Base-by-base conservation (phyloP, 1,140 invertebrate genomes). In the Drosophila nannoptera region DNA sequence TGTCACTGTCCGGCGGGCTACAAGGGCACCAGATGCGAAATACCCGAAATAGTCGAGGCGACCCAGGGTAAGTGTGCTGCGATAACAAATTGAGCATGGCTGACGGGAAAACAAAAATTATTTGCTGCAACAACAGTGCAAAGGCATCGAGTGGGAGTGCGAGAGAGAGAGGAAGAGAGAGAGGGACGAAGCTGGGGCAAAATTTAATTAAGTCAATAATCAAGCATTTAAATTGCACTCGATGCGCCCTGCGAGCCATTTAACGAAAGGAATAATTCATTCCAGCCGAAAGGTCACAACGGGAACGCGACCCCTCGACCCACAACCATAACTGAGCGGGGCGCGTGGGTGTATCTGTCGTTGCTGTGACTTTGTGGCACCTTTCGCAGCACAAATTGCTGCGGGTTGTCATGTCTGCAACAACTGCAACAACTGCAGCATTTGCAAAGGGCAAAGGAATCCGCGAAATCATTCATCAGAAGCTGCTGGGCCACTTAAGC, bases 11-110 rank as follows among this genome's bases (percentile, higher is more conserved):
- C 92, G 0, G 77, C 90, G 1, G 92, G 92, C 16, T 94, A 92
- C 88, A 93, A 92, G 9, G 94, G 94, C 50, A 92, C 92, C 75
- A 91, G 92, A 72, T 95, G 94, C 77, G 93, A 94, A 87, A 91
- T 93, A 62, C 92, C 91, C 66, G 90, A 90, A 77, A 87, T 89
- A 70, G 87, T 87, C 33, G 82, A 87, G 62, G 62, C 70, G 55
- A 88, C 87, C 31, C 80, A 78, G 72, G 87, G 87, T 89, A 78
- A 89, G 87, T 87, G 54, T 63, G 46, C 46, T 61, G 40, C 65
- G 74, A 68, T 71, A 86, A 80, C 70, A 80, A 86, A 84, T 80
- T 49, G 67, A 78, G 64, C 49, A 65, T 58, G 55, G 43, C 35
- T 46, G 54, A 42, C 8, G 7, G 7, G 53, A 38, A 66, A 49